Conservation (phyloP, 2,888 invertebrate species). For the Saturnia pavonia region DNA sequence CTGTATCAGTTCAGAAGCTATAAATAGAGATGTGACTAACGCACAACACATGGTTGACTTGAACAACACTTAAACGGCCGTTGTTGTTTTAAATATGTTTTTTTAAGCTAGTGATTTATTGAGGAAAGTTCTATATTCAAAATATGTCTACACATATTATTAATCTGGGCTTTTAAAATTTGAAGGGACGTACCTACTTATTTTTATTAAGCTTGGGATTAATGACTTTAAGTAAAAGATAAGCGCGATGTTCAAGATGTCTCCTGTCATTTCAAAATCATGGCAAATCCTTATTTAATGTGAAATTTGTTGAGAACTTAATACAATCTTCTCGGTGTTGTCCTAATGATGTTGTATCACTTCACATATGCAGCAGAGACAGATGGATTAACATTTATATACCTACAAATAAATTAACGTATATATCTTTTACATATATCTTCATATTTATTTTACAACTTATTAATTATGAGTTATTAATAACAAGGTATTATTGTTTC, state of each 20-base stretch:
- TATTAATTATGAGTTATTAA: too few relatives aligned
- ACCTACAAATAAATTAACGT: too few relatives aligned
- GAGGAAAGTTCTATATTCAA: background rate
- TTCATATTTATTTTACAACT: background rate
- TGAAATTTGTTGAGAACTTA: background rate
- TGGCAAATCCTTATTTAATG: background rate
- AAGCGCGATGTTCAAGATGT: background rate
- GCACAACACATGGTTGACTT: constrained; percentile 63
- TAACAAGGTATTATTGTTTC: too few relatives aligned
- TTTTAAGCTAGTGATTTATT: background rate
- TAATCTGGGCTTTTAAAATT: background rate
- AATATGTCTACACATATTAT: background rate
- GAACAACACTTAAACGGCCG: constrained; percentile 36
- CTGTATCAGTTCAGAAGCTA: constrained; percentile 56
- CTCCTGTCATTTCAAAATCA: background rate
- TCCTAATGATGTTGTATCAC: background rate
- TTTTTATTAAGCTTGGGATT: background rate
- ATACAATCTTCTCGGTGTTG: background rate
- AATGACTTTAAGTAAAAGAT: background rate
- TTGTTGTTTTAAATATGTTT: background rate
- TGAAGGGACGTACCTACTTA: background rate
- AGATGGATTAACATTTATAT: background rate
- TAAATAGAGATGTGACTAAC: constrained; percentile 71
- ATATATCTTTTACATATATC: too few relatives aligned
- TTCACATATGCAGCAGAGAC: background rate